Percentiles rank a stretch among this genome's conserved stretches.
These are phyloP conservation scores for Lithophane socia DNA, from an alignment of 2,888 invertebrate species.

Conservation along the genomic window DNA sequence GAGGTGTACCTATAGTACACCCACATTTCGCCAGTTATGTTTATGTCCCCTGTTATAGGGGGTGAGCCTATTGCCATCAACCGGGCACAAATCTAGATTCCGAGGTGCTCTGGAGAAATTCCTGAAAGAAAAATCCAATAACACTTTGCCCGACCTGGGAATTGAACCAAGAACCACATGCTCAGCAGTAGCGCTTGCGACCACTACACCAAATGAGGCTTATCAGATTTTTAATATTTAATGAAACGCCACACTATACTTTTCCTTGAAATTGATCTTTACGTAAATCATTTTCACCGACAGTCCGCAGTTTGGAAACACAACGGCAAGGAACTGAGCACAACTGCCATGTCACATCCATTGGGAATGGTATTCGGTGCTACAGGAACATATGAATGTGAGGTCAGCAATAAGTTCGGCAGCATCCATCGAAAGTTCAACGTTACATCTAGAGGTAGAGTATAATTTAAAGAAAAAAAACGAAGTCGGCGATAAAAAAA, in stretches of 20 bases:
- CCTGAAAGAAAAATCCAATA: background rate
- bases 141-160: background rate
- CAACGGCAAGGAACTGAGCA: conserved; percentile 64
- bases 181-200: background rate
- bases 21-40: background rate
- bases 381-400: conserved; percentile 76
- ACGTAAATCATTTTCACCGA: background rate
- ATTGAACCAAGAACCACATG: background rate
- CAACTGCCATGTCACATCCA: conserved; percentile 56
- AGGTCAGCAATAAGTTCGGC: conserved; percentile 75
- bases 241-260: background rate
- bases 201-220: background rate
- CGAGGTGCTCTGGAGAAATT: background rate
- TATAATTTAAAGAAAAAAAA: background rate
- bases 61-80: background rate
- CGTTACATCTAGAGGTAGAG: conserved; percentile 70
- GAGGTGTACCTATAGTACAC: background rate
- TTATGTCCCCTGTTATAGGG: background rate
- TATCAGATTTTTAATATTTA: background rate
- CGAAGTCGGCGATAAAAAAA: too few species aligned
- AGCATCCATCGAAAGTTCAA: conserved; percentile 70
- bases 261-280: background rate
- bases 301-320: conserved; percentile 74
- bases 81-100: background rate
- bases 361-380: conserved; percentile 65